Evolutionary conservation across 2,797 vertebrate genomes (phyloP).

Genomic region (Macrochelys suwanniensis): DNA sequence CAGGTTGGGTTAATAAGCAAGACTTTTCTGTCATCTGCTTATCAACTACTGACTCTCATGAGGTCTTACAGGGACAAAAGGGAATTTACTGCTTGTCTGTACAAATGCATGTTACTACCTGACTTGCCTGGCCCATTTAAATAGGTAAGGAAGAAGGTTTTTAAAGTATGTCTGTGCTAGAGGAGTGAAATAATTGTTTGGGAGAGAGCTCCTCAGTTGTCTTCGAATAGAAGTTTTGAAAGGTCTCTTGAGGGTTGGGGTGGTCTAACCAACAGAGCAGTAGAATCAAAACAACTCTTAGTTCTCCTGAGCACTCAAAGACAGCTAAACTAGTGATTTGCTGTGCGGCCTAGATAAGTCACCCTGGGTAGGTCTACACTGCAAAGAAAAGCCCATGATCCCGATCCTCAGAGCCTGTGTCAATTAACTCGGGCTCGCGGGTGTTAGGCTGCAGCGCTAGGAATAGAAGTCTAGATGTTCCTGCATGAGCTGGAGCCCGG

Average conservation of each 20-base stretch:
- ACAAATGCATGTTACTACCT: background rate
- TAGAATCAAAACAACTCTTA: background rate
- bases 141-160: background rate
- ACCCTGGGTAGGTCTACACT: no score
- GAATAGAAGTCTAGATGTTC: no score
- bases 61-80: conserved; percentile 41
- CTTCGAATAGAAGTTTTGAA: background rate
- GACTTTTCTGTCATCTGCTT: background rate
- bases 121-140: rapidly evolving
- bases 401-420: no score
- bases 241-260: no score
- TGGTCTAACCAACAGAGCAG: background rate
- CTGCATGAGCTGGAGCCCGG: no score
- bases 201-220: background rate
- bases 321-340: no score
- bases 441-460: no score
- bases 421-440: no score
- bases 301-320: no score
- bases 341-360: no score
- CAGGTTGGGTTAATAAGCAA: background rate
- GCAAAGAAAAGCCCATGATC: no score
- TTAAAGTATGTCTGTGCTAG: rapidly evolving
- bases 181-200: rapidly evolving
- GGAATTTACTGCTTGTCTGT: conserved; percentile 30
- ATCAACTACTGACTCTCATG: background rate